These are phyloP conservation scores for Halictus rubicundus DNA, from an alignment of 1,140 invertebrate species.

Conservation along the genomic window DNA sequence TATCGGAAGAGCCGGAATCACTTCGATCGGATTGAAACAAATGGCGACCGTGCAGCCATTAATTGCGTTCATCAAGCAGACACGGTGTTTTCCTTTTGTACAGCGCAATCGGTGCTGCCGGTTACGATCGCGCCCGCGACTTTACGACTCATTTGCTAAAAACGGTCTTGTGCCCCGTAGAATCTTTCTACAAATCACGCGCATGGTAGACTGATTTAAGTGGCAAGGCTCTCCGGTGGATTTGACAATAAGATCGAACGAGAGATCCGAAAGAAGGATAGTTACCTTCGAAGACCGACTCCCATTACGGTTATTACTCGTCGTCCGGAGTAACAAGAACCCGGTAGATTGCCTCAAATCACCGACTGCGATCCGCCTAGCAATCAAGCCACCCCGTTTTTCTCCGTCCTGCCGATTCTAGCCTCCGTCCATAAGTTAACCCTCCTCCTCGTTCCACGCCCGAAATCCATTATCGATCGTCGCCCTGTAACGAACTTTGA, in stretches of 20 bases:
- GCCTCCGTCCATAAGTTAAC: constrained; percentile 55
- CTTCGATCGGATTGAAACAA: neutral
- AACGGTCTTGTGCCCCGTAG: constrained; percentile 19
- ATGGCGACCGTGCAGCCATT: neutral
- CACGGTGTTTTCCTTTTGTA: constrained; percentile 6
- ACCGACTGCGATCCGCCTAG: constrained; percentile 74
- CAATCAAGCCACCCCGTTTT: constrained; percentile 71
- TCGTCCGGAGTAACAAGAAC: constrained; percentile 75
- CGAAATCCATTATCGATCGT: constrained; percentile 70
- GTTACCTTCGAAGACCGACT: constrained; percentile 64
- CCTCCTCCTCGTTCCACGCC: constrained; percentile 14
- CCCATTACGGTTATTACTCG: constrained; percentile 75
- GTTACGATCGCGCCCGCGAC: constrained; percentile 13
- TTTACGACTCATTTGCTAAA: constrained; percentile 48
- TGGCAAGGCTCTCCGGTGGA: constrained; percentile 54
- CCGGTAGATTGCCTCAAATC: constrained; percentile 76
- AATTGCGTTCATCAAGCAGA: constrained; percentile 10
- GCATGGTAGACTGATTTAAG: constrained; percentile 61
- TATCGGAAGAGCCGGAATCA: neutral
- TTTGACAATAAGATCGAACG: constrained; percentile 69
- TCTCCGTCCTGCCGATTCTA: constrained; percentile 62
- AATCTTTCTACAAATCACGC: constrained; percentile 61
- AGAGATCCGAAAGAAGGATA: constrained; percentile 65
- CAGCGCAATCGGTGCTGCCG: neutral
- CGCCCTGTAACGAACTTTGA: constrained; percentile 70